A percentile compares a stretch with the other conserved stretches of the same genome.
Conservation (phyloP, 2,113 vertebrate genomes). For the Ciconia stormi region DNA sequence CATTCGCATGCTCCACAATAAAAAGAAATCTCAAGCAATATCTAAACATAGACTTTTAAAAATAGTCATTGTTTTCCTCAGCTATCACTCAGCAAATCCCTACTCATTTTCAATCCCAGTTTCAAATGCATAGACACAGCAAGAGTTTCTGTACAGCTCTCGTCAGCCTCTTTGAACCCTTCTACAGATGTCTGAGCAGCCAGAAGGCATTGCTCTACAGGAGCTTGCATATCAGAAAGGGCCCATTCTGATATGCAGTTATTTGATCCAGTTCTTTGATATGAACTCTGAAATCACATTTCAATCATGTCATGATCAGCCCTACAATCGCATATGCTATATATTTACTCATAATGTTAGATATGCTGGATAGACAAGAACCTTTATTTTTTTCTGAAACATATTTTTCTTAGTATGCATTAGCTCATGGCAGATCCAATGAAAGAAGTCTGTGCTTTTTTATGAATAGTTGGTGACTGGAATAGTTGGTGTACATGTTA, state of each 20-base stretch:
- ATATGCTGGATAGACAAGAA: neutral
- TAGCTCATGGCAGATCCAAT: neutral
- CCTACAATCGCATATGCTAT: neutral
- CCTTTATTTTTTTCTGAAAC: neutral
- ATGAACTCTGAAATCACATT: neutral
- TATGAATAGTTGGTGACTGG: neutral
- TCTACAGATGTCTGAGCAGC: neutral
- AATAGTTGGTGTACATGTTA: neutral
- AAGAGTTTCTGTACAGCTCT: neutral
- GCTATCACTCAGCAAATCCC: neutral
- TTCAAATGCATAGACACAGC: neutral
- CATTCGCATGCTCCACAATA: neutral
- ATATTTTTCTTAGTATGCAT: neutral
- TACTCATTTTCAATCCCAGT: neutral
- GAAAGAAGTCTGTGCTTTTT: neutral
- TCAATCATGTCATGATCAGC: neutral
- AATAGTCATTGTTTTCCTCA: neutral
- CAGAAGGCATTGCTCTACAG: neutral
- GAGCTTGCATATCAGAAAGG: neutral
- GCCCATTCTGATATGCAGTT: neutral
- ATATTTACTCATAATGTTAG: neutral
- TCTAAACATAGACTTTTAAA: neutral
- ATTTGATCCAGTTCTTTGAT: neutral
- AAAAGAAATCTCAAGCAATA: neutral
- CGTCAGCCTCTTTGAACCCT: neutral